Base-by-base conservation (phyloP, 2,113 vertebrate genomes). In the Sander lucioperca region DNA sequence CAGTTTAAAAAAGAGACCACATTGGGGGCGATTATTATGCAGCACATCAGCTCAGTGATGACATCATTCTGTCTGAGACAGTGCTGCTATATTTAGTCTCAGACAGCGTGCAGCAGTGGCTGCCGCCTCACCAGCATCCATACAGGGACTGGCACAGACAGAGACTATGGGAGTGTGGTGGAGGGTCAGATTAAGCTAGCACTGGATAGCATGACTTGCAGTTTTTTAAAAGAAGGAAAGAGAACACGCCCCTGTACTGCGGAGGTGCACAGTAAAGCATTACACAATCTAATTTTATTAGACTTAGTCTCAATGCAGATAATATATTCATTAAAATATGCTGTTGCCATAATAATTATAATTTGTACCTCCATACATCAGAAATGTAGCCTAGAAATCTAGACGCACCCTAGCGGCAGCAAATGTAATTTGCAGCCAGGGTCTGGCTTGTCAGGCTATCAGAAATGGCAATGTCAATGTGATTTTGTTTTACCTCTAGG, bases 31-130 rank as follows among this genome's bases (percentile, higher is more conserved):
- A 80, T 91, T 86, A 88, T 81, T 75, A 59, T 84, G 88, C 82
- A 59, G 85, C 83, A 88, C 79, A 93, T 91, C 90, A 91, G 84
- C 91, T 88, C 78, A 90, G 72, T 64, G 80, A 87, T 93, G 92
- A 94, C 85, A 85, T 95, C 90, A 92, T 82, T 79, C 81, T 85
- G 90, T 93, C 93, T 93, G 79, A 92, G 89, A 90, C 67, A 66
- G 57, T 36, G 87, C 36, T 74, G 80, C 94, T 93, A 94, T 91
- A 92, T 94, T 91, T 95, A 95, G 92, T 27, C 66, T 33, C 74
- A 86, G 91, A 88, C 87, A 79, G 75, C 15, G 57, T 77, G 74
- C 72, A 81, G 74, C 72, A 81, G 83, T 56, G 66, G 77, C 80
- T 83, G 75, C 71, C 19, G 70, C 73, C 63, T 69, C 82, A 75